Evolutionary conservation across 2,888 invertebrate genomes (phyloP).

Genomic region (Tenodera sinensis): DNA sequence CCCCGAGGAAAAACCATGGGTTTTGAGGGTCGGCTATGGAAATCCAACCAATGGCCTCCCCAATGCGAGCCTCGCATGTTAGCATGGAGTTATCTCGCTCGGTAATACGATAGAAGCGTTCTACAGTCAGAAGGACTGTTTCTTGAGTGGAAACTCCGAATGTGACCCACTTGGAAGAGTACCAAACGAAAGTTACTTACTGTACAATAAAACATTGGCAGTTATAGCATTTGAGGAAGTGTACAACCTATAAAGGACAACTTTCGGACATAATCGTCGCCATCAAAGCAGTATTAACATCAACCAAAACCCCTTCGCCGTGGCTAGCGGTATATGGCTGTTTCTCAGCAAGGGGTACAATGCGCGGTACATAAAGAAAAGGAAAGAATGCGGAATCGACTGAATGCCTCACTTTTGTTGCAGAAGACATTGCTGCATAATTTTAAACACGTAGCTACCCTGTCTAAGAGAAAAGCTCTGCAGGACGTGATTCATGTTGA

Average conservation of each 20-base stretch:
- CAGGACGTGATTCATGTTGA: neutral
- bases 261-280: neutral
- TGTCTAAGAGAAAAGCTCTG: neutral
- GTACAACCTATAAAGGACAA: neutral
- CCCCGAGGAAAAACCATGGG: too few relatives aligned
- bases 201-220: neutral
- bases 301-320: neutral
- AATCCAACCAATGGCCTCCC: too few relatives aligned
- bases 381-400: neutral
- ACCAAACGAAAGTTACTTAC: neutral
- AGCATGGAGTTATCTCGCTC: too few relatives aligned
- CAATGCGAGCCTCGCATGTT: too few relatives aligned
- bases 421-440: neutral
- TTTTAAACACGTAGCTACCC: neutral
- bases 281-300: neutral
- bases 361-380: too few relatives aligned
- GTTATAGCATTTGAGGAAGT: neutral
- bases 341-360: neutral
- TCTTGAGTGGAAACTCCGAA: too few relatives aligned
- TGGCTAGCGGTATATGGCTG: neutral
- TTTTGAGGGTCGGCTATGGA: too few relatives aligned
- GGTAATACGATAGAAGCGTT: too few relatives aligned
- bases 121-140: too few relatives aligned
- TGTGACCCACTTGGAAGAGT: neutral
- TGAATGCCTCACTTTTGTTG: neutral